Conservation (phyloP, 2,113 vertebrate genomes). For the Murina feae region DNA sequence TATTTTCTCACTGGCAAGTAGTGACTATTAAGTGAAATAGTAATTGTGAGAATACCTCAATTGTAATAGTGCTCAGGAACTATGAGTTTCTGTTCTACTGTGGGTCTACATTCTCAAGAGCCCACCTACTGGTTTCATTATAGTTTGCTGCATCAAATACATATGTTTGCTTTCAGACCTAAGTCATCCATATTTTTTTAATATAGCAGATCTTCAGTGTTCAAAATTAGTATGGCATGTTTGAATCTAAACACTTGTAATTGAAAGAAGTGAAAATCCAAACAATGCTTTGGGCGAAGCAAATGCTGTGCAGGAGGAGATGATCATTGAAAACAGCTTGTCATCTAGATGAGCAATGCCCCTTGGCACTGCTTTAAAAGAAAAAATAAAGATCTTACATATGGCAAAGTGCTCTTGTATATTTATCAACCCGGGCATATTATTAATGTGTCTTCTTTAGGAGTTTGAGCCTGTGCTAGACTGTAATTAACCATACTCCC, state of each 20-base stretch:
- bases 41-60: neutral
- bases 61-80: neutral
- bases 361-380: slow-evolving; percentile 48
- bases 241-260: slow-evolving; percentile 64
- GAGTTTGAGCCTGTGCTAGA: slow-evolving; percentile 19
- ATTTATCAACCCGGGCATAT: slow-evolving; percentile 39
- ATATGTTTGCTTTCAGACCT: slow-evolving; percentile 56
- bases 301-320: slow-evolving; percentile 15
- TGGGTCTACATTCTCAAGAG: neutral
- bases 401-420: slow-evolving; percentile 40
- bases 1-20: neutral
- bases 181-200: slow-evolving; percentile 47
- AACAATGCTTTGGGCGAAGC: slow-evolving; percentile 47
- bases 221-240: slow-evolving; percentile 43
- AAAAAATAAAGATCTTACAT: slow-evolving; percentile 34
- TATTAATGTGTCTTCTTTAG: slow-evolving; percentile 57
- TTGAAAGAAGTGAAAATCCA: slow-evolving; percentile 48
- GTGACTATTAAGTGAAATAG: neutral
- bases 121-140: slow-evolving; percentile 45
- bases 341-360: slow-evolving; percentile 45
- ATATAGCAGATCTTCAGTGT: slow-evolving; percentile 28
- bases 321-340: slow-evolving; percentile 55
- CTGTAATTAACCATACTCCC: slow-evolving; percentile 40
- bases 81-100: neutral
- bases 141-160: slow-evolving; percentile 37